phyloP scores from a whole-genome alignment of 2,113 vertebrate genomes.

The Polyodon spathula region DNA sequence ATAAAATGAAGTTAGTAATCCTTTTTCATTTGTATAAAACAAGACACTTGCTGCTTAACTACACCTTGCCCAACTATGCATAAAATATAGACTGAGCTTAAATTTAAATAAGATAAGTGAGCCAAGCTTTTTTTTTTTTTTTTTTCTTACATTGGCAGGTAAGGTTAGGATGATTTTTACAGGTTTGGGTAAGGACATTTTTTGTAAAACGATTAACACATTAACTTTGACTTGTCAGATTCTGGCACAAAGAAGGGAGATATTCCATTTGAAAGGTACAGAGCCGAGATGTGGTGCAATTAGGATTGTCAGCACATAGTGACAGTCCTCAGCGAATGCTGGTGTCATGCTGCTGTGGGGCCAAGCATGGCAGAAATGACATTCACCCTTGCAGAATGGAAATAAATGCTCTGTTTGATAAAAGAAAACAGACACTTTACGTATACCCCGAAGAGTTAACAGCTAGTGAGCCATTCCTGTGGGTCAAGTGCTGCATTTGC shows the following conservation, averaged over 20 bases:
- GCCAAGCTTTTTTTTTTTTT: background rate
- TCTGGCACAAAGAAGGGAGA: slow-evolving; percentile 42
- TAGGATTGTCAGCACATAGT: slow-evolving; percentile 63
- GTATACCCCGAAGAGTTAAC: slow-evolving; percentile 74
- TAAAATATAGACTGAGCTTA: background rate
- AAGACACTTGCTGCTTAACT: slow-evolving; percentile 19
- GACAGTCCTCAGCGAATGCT: slow-evolving; percentile 62
- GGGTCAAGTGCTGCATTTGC: slow-evolving; percentile 87
- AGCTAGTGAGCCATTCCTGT: slow-evolving; percentile 73
- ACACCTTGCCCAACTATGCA: too few relatives aligned
- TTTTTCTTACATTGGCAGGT: slow-evolving; percentile 43
- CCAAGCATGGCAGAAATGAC: slow-evolving; percentile 63
- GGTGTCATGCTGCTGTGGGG: slow-evolving; percentile 60
- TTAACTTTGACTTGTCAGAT: slow-evolving; percentile 61
- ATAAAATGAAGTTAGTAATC: slow-evolving; percentile 25
- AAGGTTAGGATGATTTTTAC: slow-evolving; percentile 44
- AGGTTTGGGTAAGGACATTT: too few relatives aligned
- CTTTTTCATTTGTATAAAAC: slow-evolving; percentile 16
- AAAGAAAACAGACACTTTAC: slow-evolving; percentile 79
- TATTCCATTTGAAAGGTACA: slow-evolving; percentile 53
- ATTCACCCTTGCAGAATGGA: slow-evolving; percentile 63
- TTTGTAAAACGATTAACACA: slow-evolving; percentile 47
- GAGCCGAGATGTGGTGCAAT: slow-evolving; percentile 57
- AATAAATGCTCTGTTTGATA: slow-evolving; percentile 76
- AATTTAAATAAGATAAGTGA: background rate